Conservation (phyloP, 2,797 vertebrate genomes). For the Sandelia bainsii region DNA sequence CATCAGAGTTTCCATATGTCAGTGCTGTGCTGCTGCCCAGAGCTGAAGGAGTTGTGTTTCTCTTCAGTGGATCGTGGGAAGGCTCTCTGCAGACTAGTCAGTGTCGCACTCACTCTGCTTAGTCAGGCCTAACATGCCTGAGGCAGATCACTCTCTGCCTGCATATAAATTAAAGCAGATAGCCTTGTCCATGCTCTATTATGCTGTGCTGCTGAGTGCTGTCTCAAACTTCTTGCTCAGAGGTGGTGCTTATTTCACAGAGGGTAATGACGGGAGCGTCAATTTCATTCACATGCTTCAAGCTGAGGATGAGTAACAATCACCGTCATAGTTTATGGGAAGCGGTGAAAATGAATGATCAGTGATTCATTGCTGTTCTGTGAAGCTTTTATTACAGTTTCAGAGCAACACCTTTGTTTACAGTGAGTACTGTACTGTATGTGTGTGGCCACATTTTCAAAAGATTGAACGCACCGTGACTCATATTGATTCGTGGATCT, state of each 20-base stretch:
- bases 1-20: slow-evolving; percentile 14
- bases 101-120: slow-evolving; percentile 76
- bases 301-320: slow-evolving; percentile 56
- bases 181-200: slow-evolving; percentile 69
- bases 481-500: slow-evolving; percentile 31
- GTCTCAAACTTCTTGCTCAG: slow-evolving; percentile 70
- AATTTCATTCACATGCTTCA: slow-evolving; percentile 54
- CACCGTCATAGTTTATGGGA: slow-evolving; percentile 46
- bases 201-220: slow-evolving; percentile 52
- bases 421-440: slow-evolving; percentile 13
- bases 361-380: slow-evolving; percentile 51
- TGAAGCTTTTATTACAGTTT: slow-evolving; percentile 42
- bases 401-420: slow-evolving; percentile 58
- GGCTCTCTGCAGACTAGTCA: slow-evolving; percentile 73
- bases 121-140: slow-evolving; percentile 77
- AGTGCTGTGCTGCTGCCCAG: slow-evolving; percentile 8
- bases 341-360: slow-evolving; percentile 47
- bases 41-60: slow-evolving; percentile 51
- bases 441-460: slow-evolving; percentile 32
- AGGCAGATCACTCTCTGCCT: slow-evolving; percentile 75
- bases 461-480: slow-evolving; percentile 41
- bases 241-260: slow-evolving; percentile 56
- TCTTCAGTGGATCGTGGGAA: slow-evolving; percentile 64
- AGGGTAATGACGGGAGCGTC: slow-evolving; percentile 64
- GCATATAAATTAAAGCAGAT: slow-evolving; percentile 81